These are phyloP conservation scores for Quadroppia sp. DNA, from an alignment of 2,888 invertebrate genomes.

Conservation along the genomic window DNA sequence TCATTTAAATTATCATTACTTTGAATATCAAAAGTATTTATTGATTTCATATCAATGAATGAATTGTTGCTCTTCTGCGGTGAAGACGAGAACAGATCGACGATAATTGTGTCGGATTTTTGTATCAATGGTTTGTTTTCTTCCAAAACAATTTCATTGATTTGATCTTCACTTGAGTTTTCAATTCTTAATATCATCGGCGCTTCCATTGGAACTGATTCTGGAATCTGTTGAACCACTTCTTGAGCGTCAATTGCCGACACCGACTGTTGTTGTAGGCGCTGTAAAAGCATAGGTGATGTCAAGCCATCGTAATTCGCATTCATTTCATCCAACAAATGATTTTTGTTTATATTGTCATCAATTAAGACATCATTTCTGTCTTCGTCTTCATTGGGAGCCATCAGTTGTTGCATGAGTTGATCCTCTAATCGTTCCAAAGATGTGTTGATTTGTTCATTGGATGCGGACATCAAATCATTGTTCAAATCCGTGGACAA, in stretches of 20 bases:
- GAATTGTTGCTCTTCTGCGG: not conserved
- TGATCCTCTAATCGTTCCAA: slow-evolving; percentile 5
- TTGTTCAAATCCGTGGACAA: not conserved
- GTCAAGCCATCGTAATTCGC: not conserved
- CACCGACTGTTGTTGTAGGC: not conserved
- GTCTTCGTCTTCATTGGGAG: not conserved
- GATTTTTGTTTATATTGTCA: not conserved
- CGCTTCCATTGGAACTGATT: not conserved
- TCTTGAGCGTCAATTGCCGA: not conserved
- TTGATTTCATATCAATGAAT: not conserved
- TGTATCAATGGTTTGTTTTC: not conserved
- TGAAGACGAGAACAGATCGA: not conserved
- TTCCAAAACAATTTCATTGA: not conserved
- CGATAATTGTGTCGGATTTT: not conserved
- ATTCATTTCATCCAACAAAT: not conserved
- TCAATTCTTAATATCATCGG: not conserved
- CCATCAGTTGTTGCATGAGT: slow-evolving; percentile 13
- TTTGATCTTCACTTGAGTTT: not conserved
- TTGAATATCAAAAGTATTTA: not conserved
- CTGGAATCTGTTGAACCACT: not conserved
- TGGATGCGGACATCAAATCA: not conserved
- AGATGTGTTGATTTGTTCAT: not conserved
- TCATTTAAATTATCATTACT: not conserved
- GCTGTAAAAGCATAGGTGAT: not conserved
- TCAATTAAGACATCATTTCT: not conserved